Evolutionary conservation across 1,140 invertebrate genomes (phyloP), one percentile per base, ranked within the genome.

Genomic region (Heliconius melpomene): DNA sequence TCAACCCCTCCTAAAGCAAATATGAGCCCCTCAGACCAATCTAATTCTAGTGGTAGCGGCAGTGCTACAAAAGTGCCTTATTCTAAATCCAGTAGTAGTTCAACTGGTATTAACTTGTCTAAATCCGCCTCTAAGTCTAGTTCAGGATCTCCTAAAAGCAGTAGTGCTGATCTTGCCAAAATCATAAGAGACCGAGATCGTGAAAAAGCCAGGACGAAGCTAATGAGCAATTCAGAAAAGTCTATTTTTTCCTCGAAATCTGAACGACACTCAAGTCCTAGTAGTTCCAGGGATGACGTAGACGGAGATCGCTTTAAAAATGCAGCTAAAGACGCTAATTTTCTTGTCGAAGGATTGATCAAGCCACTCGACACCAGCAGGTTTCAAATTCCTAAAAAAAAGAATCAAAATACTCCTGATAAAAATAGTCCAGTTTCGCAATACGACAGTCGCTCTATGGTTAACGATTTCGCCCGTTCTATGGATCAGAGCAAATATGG

Each of bases 371-470:
- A 98, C 87, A 97, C 97, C 1, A 94, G 94, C 79, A 98, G 97
- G 87, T 98, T 98, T 94, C 97, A 98, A 94, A 98, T 98, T 86
- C 97, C 97, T 0, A 98, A 98, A 92, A 88, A 98, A 74, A 93
- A 93, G 86, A 94, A 92, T 73, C 92, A 93, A 86, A 92, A 86
- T 32, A 90, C 92, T 40, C 88, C 91, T n/a, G 93, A 94, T 78
- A 94, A 94, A 80, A 93, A 89, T 71, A 93, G 86, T 78, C 89
- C 91, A 18, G 87, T 89, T 0, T 88, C 91, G 1, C 93, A 94
- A 75, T 93, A 93, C 78, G 93, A 94, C 66, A 92, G 85, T 77
- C 88, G 93, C 3, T 91, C 91, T n/a, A 87, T 93, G 87, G 90
- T 93, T 18, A 94, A 94, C 79, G 93, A 94, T 82, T 91, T 94